phyloP scores from a whole-genome alignment of 2,113 vertebrate species.

The Melanostigma gelatinosum region DNA sequence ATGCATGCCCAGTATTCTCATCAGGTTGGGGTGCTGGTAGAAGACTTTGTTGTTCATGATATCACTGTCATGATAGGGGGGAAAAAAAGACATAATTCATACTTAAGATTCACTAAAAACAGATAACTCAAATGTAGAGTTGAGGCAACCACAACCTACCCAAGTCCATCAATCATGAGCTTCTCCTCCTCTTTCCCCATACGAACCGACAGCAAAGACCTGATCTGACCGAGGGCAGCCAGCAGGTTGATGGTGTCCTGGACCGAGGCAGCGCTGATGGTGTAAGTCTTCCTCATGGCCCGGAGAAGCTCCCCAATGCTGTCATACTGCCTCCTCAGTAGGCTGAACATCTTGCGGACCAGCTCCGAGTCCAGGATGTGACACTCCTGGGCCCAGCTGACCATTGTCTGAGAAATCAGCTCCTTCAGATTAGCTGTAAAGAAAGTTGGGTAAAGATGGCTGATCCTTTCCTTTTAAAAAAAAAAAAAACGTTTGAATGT shows the following conservation, averaged over 20 bases:
- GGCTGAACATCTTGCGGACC: slow-evolving; percentile 95
- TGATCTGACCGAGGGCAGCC: slow-evolving; percentile 95
- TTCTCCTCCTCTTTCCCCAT: slow-evolving; percentile 98
- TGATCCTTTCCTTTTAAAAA: neutral
- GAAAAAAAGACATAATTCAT: neutral
- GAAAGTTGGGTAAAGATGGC: neutral
- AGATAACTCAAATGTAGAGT: neutral
- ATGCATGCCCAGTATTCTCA: slow-evolving; percentile 98
- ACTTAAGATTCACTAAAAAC: neutral
- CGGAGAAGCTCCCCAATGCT: slow-evolving; percentile 95
- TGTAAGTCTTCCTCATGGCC: slow-evolving; percentile 95
- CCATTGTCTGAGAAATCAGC: slow-evolving; percentile 97
- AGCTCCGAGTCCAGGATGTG: slow-evolving; percentile 95
- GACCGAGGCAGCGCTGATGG: slow-evolving; percentile 93
- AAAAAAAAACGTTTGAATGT: neutral
- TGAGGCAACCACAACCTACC: slow-evolving; percentile 79
- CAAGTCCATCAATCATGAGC: slow-evolving; percentile 97
- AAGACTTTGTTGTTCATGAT: slow-evolving; percentile 99
- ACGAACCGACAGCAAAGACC: slow-evolving; percentile 95
- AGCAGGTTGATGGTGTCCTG: slow-evolving; percentile 93
- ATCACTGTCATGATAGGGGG: slow-evolving; percentile 82
- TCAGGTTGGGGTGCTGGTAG: slow-evolving; percentile 98
- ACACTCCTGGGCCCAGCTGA: slow-evolving; percentile 96
- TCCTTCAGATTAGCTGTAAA: slow-evolving; percentile 92
- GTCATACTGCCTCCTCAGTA: slow-evolving; percentile 95